Evolutionary conservation across 2,888 invertebrate species (phyloP), one percentile per base, ranked within the genome.

Genomic region (Gortyna flavago): DNA sequence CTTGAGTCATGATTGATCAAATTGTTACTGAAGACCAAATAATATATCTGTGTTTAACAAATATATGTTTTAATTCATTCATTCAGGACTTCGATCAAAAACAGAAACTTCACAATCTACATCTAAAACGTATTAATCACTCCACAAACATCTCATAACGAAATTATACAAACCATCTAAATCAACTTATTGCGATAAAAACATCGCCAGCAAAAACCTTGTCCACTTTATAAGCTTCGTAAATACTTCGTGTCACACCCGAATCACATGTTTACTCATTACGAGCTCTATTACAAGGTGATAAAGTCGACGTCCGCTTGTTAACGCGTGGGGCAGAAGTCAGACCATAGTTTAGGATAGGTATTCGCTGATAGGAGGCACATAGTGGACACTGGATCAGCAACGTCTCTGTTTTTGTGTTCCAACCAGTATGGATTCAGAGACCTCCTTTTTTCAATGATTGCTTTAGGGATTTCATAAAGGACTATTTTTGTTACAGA

Each of bases 281-380:
- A 72, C n/a, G 32, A 51, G 32, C 87, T 75, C 57, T 84, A 75
- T 77, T 0, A 9, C 64, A 65, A 70, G 13, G 54, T 8, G 2
- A 62, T 72, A 86, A 75, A 61, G 77, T 57, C 48, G 62, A 75
- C 21, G 57, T 62, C 29, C 11, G 72, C 25, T 70, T 86, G 75
- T 65, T 64, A 65, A 32, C 21, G 13, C 5, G n/a, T 13, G 38
- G 6, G 62, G n/a, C n/a, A 48, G 70, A 71, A 77, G 72, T 74
- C 80, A 85, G 59, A 44, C 81, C 84, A 85, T 88, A 88, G 90
- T 89, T 90, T 90, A 90, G 88, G 88, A 88, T 90, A 90, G 85
- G 89, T 88, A 88, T 88, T 87, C 81, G 79, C 85, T 83, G 87
- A 62, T 81, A 59, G 5, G 2, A n/a, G 29, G 54, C 48, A 69